phyloP scores from a whole-genome alignment of 2,113 vertebrate genomes.

The Phalacrocorax pelagicus region DNA sequence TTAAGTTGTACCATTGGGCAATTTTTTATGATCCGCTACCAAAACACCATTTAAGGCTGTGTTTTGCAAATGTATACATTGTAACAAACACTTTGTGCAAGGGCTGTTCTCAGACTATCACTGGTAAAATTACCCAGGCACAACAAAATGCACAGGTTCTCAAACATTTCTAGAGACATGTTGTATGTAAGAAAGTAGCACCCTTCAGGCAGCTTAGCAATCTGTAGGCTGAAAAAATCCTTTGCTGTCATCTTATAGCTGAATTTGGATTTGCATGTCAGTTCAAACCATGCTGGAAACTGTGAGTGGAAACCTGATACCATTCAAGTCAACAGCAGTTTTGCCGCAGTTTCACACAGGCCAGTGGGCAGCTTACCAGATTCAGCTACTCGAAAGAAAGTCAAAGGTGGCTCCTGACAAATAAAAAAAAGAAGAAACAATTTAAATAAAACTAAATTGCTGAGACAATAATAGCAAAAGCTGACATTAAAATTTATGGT shows the following conservation, averaged over 20 bases:
- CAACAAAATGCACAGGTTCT: accelerated
- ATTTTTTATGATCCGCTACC: not conserved
- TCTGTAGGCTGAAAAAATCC: not conserved
- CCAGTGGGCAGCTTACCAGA: not conserved
- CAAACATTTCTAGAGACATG: not conserved
- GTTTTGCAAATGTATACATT: not conserved
- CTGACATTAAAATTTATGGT: constrained; percentile 9
- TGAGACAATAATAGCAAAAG: not conserved
- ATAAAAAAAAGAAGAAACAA: not conserved
- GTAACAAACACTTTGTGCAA: not conserved
- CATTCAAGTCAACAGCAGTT: not conserved
- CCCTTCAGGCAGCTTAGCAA: not conserved
- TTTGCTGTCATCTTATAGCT: not conserved
- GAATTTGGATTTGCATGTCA: not conserved
- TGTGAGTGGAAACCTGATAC: not conserved
- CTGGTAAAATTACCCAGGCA: not conserved
- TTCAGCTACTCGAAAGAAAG: accelerated
- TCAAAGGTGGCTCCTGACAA: not conserved
- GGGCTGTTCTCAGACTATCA: not conserved
- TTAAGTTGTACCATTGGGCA: not conserved
- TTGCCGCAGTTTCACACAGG: not conserved
- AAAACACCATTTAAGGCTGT: not conserved
- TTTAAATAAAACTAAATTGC: not conserved
- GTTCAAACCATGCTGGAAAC: not conserved
- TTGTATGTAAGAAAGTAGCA: not conserved